Evolutionary conservation across 2,113 vertebrate genomes (phyloP), one percentile per base, ranked within the genome.

Genomic region (Brachionichthys hirsutus): DNA sequence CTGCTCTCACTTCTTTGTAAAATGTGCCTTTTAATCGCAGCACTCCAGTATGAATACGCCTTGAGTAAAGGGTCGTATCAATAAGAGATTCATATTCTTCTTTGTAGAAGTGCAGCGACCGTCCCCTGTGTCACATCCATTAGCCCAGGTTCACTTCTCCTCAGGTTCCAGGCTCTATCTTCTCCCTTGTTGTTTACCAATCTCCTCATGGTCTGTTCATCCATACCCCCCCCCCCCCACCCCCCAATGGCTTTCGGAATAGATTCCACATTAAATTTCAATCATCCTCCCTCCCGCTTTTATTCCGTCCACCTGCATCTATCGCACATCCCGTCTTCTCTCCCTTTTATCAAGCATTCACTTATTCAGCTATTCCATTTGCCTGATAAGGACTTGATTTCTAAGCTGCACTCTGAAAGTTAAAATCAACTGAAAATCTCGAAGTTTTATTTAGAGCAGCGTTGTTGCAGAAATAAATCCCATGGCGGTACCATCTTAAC

Each of bases 201-300:
- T 71, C 70, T 73, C 53, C 54, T 53, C 52, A 67, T 42, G 35
- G 41, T 44, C 45, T n/a, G 52, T 65, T 54, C 75, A 66, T 73
- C 80, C 46, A 74, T 75, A 63, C 68, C 70, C 50, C 72, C 69
- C 49, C 50, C 72, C 69, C 49, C n/a, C n/a, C n/a, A n/a, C n/a
- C n/a, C 50, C 72, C 69, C 49, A 56, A 65, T 69, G 69, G 67
- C 67, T 74, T 69, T 22, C 47, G 60, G 66, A 80, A 81, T 81
- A 67, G 62, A 78, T 68, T 57, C 56, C 38, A 46, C 53, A 10
- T 62, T 62, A 62, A 9, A 42, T 65, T 73, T 73, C 76, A 64
- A 72, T 76, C 77, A 61, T 56, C 43, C 60, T 24, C 49, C 8
- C 36, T 38, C 46, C 13, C 38, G 7, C 62, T 55, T 67, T 73